Percentiles rank a stretch among this genome's conserved stretches.
Conservation (phyloP, 2,888 invertebrate species). For the Autographa pulchrina region DNA sequence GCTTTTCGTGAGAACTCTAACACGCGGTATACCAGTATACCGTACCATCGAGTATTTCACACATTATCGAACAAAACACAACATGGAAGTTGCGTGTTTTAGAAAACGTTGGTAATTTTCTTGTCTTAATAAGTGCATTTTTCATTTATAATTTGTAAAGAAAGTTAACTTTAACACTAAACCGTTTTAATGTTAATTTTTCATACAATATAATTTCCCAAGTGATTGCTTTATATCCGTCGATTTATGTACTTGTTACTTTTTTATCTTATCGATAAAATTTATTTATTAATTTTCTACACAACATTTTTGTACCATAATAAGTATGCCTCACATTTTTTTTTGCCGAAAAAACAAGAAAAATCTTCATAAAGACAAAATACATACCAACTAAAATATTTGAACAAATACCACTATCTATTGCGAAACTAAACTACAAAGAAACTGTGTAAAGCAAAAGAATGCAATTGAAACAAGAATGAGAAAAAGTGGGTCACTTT, state of each 20-base stretch:
- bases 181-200: slow-evolving; percentile 7
- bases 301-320: too few species aligned
- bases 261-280: neutral
- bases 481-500: slow-evolving; percentile 37
- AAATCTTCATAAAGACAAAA: neutral
- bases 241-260: neutral
- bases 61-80: slow-evolving; percentile 30
- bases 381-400: neutral
- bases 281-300: too few species aligned
- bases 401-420: slow-evolving; percentile 5
- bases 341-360: neutral
- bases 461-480: slow-evolving; percentile 24
- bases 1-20: neutral
- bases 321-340: too few species aligned
- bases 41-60: slow-evolving; percentile 31
- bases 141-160: neutral
- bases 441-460: slow-evolving; percentile 27
- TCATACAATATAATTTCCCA: neutral
- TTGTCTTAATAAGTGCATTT: slow-evolving; percentile 26
- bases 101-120: slow-evolving; percentile 18
- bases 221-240: neutral
- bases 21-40: neutral
- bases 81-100: slow-evolving; percentile 40
- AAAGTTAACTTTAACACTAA: slow-evolving; percentile 12
- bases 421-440: slow-evolving; percentile 11